phyloP scores from a whole-genome alignment of 35 echinoderm and acorn worm genomes.

The Strongylocentrotus purpuratus region DNA sequence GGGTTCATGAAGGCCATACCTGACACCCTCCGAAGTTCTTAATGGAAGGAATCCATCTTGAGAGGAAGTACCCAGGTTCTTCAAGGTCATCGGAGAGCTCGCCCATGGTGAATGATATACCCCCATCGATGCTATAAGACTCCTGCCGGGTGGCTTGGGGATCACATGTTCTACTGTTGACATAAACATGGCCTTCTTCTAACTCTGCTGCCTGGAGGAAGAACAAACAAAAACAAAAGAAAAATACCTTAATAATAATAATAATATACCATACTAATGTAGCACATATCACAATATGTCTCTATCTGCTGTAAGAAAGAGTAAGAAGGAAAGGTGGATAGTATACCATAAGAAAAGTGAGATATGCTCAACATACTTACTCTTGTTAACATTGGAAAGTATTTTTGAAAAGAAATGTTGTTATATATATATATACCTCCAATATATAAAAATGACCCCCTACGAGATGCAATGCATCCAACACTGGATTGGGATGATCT shows the following conservation, averaged over 20 bases:
- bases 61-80: slow-evolving; percentile 68
- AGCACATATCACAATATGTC: too few relatives aligned
- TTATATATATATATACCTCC: too few relatives aligned
- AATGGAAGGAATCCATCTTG: slow-evolving; percentile 65
- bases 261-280: too few relatives aligned
- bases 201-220: slow-evolving; percentile 67
- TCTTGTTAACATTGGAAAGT: too few relatives aligned
- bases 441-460: too few relatives aligned
- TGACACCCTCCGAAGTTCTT: slow-evolving; percentile 79
- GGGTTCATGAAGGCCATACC: slow-evolving; percentile 55
- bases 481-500: too few relatives aligned
- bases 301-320: too few relatives aligned
- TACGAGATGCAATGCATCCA: too few relatives aligned
- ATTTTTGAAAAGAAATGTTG: too few relatives aligned
- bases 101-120: slow-evolving; percentile 59
- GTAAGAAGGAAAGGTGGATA: too few relatives aligned
- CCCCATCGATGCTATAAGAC: slow-evolving; percentile 63
- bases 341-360: too few relatives aligned
- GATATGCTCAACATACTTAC: too few relatives aligned
- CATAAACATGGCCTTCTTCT: slow-evolving; percentile 69
- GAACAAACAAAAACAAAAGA: neutral
- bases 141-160: slow-evolving; percentile 56
- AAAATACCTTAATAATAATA: neutral
- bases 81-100: slow-evolving; percentile 61
- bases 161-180: slow-evolving; percentile 69